Evolutionary conservation across 2,113 vertebrate species (phyloP).

Genomic region (Lophius piscatorius): DNA sequence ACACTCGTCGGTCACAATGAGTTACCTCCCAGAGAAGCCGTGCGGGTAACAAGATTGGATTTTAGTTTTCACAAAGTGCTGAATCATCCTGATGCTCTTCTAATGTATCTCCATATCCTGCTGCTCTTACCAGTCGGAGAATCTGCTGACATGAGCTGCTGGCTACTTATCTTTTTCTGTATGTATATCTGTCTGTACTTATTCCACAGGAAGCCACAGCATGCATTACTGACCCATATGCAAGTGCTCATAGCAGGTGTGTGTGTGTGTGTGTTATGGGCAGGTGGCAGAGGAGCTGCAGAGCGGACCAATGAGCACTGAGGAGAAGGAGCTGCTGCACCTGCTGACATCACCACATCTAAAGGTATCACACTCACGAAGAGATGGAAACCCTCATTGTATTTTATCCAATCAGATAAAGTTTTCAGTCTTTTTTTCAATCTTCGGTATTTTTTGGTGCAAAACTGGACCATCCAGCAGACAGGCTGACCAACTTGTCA

Average conservation of each 20-base stretch:
- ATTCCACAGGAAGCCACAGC: constrained; percentile 14
- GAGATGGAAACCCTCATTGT: background rate
- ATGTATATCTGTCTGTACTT: constrained; percentile 14
- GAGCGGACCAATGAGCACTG: constrained; percentile 86
- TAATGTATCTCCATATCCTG: constrained; percentile 67
- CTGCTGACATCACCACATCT: constrained; percentile 92
- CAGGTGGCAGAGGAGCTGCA: constrained; percentile 95
- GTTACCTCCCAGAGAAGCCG: constrained; percentile 34
- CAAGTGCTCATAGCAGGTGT: constrained; percentile 1
- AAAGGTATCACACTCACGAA: constrained; percentile 78
- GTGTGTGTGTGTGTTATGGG: constrained; percentile 33
- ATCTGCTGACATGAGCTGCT: constrained; percentile 67
- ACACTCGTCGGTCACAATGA: constrained; percentile 39
- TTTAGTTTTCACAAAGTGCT: constrained; percentile 66
- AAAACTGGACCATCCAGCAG: no score
- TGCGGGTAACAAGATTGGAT: constrained; percentile 55
- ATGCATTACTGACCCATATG: background rate
- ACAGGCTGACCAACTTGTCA: no score
- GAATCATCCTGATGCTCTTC: constrained; percentile 56
- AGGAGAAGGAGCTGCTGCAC: constrained; percentile 91
- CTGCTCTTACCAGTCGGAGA: constrained; percentile 48
- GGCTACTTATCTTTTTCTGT: constrained; percentile 32
- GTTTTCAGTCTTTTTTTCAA: background rate
- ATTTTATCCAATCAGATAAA: no score
- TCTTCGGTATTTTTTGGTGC: no score